Evolutionary conservation across 2,888 invertebrate species (phyloP).

Genomic region (Polylopha cassiicola): DNA sequence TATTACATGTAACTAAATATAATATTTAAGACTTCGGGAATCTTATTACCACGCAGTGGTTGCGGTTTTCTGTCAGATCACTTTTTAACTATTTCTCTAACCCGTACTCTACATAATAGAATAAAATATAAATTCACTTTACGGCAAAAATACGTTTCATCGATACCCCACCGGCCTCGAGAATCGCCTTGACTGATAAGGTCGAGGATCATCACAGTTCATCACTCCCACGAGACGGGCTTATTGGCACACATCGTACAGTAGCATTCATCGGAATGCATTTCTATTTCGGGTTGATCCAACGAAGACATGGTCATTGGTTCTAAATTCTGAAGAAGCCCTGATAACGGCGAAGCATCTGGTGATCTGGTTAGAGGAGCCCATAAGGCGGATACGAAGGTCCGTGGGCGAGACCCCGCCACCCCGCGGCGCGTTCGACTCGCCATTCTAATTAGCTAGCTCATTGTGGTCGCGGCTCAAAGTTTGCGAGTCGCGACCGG

Average conservation of each 20-base stretch:
- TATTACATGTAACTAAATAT: too few relatives aligned
- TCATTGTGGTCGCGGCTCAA: slow-evolving; percentile 69
- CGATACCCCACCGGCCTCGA: neutral
- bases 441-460: slow-evolving; percentile 76
- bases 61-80: too few relatives aligned
- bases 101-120: too few relatives aligned
- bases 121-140: too few relatives aligned
- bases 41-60: too few relatives aligned
- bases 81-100: too few relatives aligned
- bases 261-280: slow-evolving; percentile 12
- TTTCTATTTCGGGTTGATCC: slow-evolving; percentile 16
- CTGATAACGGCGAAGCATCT: slow-evolving; percentile 8
- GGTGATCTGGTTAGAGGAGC: slow-evolving; percentile 39
- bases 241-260: slow-evolving; percentile 16
- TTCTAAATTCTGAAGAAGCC: too few relatives aligned
- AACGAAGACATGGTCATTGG: too few relatives aligned
- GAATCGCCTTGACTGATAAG: slow-evolving; percentile 15
- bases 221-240: slow-evolving; percentile 7
- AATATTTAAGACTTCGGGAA: too few relatives aligned
- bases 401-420: slow-evolving; percentile 66
- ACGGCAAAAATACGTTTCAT: neutral
- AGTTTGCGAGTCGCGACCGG: slow-evolving; percentile 46
- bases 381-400: slow-evolving; percentile 71
- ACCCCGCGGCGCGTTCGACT: slow-evolving; percentile 53
- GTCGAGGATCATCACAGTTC: slow-evolving; percentile 15